Base-by-base conservation (phyloP, 2,888 invertebrate genomes). In the Ochropleura plecta region DNA sequence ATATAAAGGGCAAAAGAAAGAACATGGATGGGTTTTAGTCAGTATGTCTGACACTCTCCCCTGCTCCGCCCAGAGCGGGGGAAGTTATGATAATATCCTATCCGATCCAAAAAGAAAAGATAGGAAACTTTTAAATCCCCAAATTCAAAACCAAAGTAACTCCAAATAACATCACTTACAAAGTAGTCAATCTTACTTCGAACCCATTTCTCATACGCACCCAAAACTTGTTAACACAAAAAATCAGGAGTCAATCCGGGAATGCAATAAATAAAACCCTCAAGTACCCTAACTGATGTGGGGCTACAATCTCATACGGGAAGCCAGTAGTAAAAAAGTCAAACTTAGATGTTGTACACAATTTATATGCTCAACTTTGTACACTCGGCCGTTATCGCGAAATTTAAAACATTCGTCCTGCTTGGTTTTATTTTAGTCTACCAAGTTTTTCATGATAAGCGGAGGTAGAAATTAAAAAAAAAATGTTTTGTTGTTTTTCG, bases 371-470 rank as follows among this genome's bases (percentile, higher is more conserved):
- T 77, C 70, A 84, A 88, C 79, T 88, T 88, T 75, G 72, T 76
- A 72, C 73, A 76, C 64, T 79, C 70, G 86, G 89, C 90, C 91
- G 92, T 91, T 92, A 92, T 92, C 91, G 89, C 83, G 78, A 78
- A 86, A 89, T 90, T 91, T 91, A 91, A 91, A 91, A 91, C 90
- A 89, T 88, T 89, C 86, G 83, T 84, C 79, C 85, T 20, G 57
- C 82, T 70, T 70, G 84, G 83, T 87, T 85, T 82, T 81, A 85
- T 88, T 91, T 89, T 90, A 88, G 89, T 89, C 88, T 81, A 88
- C 77, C 44, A 79, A 86, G 78, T 85, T 81, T 70, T 68, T 73
- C 62, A 70, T 67, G 78, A 85, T 85, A 87, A 72, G 81, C 57
- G 67, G 18, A 51, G 49, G 73, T 49, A 79, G 72, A 83, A 83